Conservation (phyloP, 2,888 invertebrate species). For the Pristionchus maxplancki region DNA sequence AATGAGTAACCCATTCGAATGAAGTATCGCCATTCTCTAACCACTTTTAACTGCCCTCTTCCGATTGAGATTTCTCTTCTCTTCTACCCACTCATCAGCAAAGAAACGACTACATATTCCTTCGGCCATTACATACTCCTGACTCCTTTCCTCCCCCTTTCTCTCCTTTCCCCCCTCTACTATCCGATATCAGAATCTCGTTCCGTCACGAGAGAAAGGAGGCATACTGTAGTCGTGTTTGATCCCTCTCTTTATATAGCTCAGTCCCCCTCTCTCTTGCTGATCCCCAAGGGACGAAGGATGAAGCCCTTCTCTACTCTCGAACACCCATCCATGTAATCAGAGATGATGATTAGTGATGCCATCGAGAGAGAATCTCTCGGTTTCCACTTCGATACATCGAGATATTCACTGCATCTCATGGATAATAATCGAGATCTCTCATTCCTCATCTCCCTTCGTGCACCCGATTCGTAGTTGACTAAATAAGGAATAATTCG, state of each 20-base stretch:
- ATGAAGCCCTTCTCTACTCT: background rate
- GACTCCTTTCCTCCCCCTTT: background rate
- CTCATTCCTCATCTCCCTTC: background rate
- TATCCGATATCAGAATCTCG: constrained; percentile 36
- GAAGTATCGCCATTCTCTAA: background rate
- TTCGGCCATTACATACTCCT: background rate
- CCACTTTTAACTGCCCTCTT: background rate
- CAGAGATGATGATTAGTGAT: background rate
- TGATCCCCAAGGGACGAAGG: background rate
- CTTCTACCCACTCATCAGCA: background rate
- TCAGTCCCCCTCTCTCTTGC: background rate
- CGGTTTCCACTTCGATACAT: background rate
- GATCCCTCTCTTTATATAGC: constrained; percentile 13
- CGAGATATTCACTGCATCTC: background rate
- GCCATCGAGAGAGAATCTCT: background rate
- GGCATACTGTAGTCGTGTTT: background rate
- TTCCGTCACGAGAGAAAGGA: background rate
- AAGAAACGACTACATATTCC: background rate
- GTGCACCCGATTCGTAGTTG: background rate
- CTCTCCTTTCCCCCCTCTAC: background rate
- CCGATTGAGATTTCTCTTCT: constrained; percentile 7
- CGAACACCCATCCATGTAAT: background rate
- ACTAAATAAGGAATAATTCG: background rate
- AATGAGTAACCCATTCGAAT: background rate
- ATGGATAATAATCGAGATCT: background rate